Conservation (phyloP, 2,113 vertebrate genomes). For the Mus pahari region DNA sequence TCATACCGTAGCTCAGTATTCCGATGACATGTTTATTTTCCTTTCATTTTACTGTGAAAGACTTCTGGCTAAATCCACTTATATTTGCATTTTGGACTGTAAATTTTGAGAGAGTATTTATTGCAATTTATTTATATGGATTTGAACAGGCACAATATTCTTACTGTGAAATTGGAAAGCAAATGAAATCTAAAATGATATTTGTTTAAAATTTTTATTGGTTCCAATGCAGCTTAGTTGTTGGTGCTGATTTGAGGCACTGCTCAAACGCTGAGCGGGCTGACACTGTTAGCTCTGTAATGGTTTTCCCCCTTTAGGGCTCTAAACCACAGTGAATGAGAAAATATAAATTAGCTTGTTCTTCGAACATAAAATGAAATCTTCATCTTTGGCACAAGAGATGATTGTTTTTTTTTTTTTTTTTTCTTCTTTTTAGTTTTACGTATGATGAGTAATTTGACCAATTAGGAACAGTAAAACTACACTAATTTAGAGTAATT, state of each 20-base stretch:
- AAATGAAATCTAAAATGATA: constrained; percentile 59
- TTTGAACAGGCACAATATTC: constrained; percentile 62
- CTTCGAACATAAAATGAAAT: neutral
- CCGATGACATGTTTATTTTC: neutral
- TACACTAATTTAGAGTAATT: constrained; percentile 65
- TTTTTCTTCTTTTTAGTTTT: neutral
- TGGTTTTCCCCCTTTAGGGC: fast-evolving
- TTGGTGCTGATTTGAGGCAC: constrained; percentile 23
- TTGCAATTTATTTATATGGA: constrained; percentile 30
- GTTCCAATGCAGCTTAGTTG: constrained; percentile 32
- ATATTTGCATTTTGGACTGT: constrained; percentile 46
- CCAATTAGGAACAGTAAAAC: constrained; percentile 30
- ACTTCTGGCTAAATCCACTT: constrained; percentile 28
- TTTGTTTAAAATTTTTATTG: constrained; percentile 53
- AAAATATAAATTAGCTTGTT: constrained; percentile 19
- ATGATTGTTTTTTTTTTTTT: neutral
- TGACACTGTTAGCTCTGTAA: neutral
- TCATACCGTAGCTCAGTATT: neutral
- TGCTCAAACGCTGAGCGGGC: neutral
- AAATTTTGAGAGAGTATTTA: constrained; percentile 52
- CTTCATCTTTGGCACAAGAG: neutral
- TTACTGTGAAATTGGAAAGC: constrained; percentile 53
- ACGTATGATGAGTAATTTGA: constrained; percentile 44
- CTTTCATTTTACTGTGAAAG: neutral
- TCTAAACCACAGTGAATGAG: neutral